Evolutionary conservation across 2,888 invertebrate genomes (phyloP).

Genomic region (Epicampocera succincta): DNA sequence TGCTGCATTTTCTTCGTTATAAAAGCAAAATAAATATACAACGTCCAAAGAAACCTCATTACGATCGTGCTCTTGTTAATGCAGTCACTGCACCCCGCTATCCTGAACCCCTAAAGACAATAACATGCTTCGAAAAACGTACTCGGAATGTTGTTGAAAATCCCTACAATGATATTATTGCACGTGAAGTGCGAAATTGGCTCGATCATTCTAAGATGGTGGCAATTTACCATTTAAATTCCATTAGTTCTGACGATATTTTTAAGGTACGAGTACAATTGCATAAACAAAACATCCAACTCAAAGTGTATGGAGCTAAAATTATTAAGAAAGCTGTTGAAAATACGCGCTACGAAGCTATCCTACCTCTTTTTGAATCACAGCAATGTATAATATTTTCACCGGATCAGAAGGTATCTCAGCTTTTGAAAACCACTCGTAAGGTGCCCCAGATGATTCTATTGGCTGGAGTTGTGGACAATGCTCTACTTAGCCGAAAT

Average conservation of each 20-base stretch:
- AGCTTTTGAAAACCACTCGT: constrained; percentile 86
- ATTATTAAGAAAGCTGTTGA: constrained; percentile 86
- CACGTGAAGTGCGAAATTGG: constrained; percentile 87
- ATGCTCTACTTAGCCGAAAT: constrained; percentile 86
- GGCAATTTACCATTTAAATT: constrained; percentile 88
- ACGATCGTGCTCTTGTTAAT: constrained; percentile 85
- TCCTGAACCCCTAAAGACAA: constrained; percentile 82
- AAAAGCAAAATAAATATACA: constrained; percentile 90
- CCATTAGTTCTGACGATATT: constrained; percentile 85
- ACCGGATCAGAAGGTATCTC: constrained; percentile 84
- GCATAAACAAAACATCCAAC: constrained; percentile 86
- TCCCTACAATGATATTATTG: constrained; percentile 88
- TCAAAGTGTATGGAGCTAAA: constrained; percentile 86
- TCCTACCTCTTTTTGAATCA: constrained; percentile 85
- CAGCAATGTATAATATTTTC: constrained; percentile 87
- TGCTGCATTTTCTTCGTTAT: constrained; percentile 85
- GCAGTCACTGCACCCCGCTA: constrained; percentile 86
- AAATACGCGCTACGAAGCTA: constrained; percentile 86
- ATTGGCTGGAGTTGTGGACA: constrained; percentile 90
- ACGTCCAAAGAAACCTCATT: constrained; percentile 87
- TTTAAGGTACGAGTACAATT: constrained; percentile 85
- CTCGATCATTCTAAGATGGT: constrained; percentile 88
- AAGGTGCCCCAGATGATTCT: constrained; percentile 88
- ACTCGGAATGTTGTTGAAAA: constrained; percentile 83
- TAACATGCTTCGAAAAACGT: constrained; percentile 83